Evolutionary conservation across 92 coral and sea anemone genomes (phyloP).

Genomic region (Paragorgia papillata): DNA sequence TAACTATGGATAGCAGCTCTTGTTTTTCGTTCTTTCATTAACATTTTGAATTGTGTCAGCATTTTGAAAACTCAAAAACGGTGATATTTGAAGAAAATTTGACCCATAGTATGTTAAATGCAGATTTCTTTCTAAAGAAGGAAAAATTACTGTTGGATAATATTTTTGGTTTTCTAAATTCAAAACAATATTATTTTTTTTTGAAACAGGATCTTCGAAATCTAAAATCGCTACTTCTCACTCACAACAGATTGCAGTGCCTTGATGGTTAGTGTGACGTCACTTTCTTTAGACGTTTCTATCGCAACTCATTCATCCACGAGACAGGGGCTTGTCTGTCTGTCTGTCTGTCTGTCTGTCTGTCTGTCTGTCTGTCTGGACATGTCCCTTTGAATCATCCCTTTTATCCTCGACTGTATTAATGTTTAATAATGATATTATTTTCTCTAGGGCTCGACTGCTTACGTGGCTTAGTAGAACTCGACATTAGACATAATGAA

Average conservation of each 20-base stretch:
- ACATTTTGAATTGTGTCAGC: too few species aligned
- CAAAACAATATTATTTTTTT: background rate
- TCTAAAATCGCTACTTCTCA: constrained; percentile 76
- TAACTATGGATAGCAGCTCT: background rate
- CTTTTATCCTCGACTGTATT: too few species aligned
- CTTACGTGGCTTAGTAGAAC: constrained; percentile 80
- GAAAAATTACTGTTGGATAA: too few species aligned
- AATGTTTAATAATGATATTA: too few species aligned
- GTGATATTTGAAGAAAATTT: too few species aligned
- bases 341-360: too few species aligned
- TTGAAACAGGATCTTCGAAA: constrained; percentile 61
- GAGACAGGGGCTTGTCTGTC: too few species aligned
- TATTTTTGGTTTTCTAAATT: background rate
- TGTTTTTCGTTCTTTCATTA: background rate
- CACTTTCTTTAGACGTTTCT: background rate
- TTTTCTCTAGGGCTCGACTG: constrained; percentile 56
- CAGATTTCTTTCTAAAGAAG: too few species aligned
- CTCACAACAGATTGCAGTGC: constrained; percentile 74
- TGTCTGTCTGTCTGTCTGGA: too few species aligned
- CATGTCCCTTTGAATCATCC: too few species aligned
- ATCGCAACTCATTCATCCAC: background rate
- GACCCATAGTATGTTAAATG: too few species aligned
- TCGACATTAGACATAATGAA: constrained; percentile 69
- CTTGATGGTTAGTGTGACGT: constrained; percentile 51
- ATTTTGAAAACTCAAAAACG: too few species aligned